Percentiles rank a stretch among this genome's conserved stretches.
These are phyloP conservation scores for Ernsta delagoae DNA, from an alignment of 2,888 invertebrate species.

Conservation along the genomic window DNA sequence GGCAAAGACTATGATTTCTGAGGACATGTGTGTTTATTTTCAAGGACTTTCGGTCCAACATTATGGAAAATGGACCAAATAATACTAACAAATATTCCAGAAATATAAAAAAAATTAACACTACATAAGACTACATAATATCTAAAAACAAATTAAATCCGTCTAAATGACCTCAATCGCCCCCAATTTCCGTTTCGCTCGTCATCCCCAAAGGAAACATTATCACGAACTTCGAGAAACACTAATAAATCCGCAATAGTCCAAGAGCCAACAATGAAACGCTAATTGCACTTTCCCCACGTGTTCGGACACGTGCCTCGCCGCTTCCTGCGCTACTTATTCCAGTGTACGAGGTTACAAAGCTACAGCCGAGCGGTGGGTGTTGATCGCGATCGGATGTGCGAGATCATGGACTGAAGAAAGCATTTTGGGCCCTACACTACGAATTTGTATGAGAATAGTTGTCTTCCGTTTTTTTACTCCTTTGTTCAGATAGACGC, in stretches of 20 bases:
- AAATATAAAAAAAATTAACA: too few relatives aligned
- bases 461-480: neutral
- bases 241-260: neutral
- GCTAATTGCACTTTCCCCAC: conserved; percentile 23
- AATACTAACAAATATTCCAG: too few relatives aligned
- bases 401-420: neutral
- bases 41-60: too few relatives aligned
- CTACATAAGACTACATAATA: too few relatives aligned
- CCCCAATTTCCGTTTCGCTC: too few relatives aligned
- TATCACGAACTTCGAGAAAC: neutral
- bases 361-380: neutral
- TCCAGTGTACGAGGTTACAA: neutral
- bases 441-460: neutral
- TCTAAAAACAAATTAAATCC: too few relatives aligned
- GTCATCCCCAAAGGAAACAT: too few relatives aligned
- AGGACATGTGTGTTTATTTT: too few relatives aligned
- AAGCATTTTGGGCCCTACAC: neutral
- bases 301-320: conserved; percentile 45
- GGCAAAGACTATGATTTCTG: too few relatives aligned
- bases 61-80: too few relatives aligned
- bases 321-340: conserved; percentile 42
- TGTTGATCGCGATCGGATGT: conserved; percentile 2
- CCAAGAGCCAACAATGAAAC: neutral
- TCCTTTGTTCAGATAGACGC: too few relatives aligned
- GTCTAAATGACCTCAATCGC: too few relatives aligned